phyloP scores from a whole-genome alignment of 1,140 invertebrate genomes.

The Acromyrmex heyeri region DNA sequence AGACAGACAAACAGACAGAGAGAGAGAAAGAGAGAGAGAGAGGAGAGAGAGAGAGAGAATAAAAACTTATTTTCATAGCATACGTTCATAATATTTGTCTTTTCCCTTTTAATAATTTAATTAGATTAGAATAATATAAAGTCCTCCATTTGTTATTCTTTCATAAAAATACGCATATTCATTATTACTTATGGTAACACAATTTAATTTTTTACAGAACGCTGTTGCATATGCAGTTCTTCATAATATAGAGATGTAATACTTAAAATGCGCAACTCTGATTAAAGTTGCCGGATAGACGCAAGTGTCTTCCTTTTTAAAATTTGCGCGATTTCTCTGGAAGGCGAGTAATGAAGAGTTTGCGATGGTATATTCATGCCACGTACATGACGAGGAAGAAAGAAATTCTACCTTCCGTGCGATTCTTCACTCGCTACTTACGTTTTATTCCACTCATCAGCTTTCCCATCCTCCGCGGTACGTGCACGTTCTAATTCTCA shows the following conservation, averaged over 20 bases:
- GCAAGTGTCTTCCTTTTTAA: slow-evolving; percentile 37
- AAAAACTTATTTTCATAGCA: slow-evolving; percentile 55
- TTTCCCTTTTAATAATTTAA: slow-evolving; percentile 8
- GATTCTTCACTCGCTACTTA: slow-evolving; percentile 62
- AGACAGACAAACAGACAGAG: slow-evolving; percentile 29
- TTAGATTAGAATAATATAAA: slow-evolving; percentile 19
- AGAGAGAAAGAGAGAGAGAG: slow-evolving; percentile 22
- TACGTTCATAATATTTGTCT: neutral
- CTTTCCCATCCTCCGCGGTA: slow-evolving; percentile 66
- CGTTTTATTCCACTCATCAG: slow-evolving; percentile 71
- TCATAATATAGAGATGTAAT: slow-evolving; percentile 27
- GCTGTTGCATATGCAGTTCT: neutral
- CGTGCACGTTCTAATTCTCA: slow-evolving; percentile 76
- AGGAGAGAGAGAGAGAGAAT: slow-evolving; percentile 2
- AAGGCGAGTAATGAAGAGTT: slow-evolving; percentile 57
- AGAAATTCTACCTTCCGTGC: slow-evolving; percentile 59
- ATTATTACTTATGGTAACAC: slow-evolving; percentile 11
- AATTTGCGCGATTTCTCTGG: slow-evolving; percentile 53
- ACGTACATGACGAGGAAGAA: slow-evolving; percentile 63
- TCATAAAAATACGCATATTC: slow-evolving; percentile 30
- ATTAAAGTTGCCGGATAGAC: slow-evolving; percentile 41
- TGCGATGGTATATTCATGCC: slow-evolving; percentile 59
- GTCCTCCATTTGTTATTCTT: neutral
- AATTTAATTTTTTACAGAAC: slow-evolving; percentile 26
- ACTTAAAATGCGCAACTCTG: slow-evolving; percentile 40